A percentile compares a stretch with the other conserved stretches of the same genome.
Evolutionary conservation across 2,797 vertebrate genomes (phyloP).

Genomic region (Glyptemys insculpta): DNA sequence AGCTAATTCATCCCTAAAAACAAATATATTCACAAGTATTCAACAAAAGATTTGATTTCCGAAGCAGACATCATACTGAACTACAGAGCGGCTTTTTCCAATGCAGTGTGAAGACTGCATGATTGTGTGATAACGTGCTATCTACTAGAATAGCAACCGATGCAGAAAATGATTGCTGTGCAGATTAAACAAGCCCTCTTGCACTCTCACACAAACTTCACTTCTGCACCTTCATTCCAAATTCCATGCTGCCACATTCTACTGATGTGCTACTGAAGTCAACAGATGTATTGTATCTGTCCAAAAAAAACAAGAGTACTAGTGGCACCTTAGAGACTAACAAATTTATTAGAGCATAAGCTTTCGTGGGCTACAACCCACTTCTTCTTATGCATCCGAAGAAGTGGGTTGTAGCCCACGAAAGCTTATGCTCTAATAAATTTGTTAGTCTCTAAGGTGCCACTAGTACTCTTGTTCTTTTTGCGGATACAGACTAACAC

Average conservation of each 20-base stretch:
- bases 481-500: too few relatives aligned
- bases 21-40: not conserved
- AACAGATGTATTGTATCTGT: not conserved
- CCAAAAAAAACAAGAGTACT: too few relatives aligned
- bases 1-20: not conserved
- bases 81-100: not conserved
- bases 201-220: not conserved
- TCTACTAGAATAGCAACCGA: not conserved
- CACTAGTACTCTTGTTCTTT: too few relatives aligned
- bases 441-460: too few relatives aligned
- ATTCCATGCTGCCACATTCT: not conserved
- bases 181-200: not conserved
- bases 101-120: not conserved
- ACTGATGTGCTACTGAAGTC: not conserved
- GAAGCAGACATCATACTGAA: not conserved
- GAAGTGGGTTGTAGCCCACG: too few relatives aligned
- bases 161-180: not conserved
- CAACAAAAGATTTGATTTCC: not conserved
- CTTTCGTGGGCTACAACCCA: too few relatives aligned
- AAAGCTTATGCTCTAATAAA: too few relatives aligned
- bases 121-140: not conserved
- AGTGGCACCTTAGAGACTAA: too few relatives aligned
- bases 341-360: too few relatives aligned
- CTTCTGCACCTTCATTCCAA: not conserved
- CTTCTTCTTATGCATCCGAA: too few relatives aligned